These are phyloP conservation scores for Microtus ochrogaster DNA, from an alignment of 2,113 vertebrate species.

Conservation along the genomic window DNA sequence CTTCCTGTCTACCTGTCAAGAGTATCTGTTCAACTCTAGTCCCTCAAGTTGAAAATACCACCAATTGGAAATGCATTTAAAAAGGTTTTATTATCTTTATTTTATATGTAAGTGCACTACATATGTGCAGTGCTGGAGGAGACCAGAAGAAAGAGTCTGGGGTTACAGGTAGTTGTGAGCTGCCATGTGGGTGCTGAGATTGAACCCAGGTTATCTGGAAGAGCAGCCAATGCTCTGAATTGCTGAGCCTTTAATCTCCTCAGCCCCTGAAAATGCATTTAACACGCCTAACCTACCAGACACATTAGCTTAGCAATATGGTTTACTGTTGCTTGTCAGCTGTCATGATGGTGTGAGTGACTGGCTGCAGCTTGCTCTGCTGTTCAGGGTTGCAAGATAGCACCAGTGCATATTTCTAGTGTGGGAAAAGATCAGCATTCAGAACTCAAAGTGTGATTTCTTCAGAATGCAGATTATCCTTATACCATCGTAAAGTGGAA, in stretches of 20 bases:
- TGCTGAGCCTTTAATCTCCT: neutral
- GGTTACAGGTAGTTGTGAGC: neutral
- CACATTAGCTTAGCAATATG: neutral
- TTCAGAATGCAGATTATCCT: neutral
- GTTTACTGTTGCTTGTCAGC: neutral
- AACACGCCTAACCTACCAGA: neutral
- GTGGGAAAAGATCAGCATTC: neutral
- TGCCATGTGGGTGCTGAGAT: neutral
- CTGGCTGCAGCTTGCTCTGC: neutral
- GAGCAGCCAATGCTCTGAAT: neutral
- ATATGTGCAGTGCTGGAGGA: neutral
- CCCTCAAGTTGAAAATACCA: neutral
- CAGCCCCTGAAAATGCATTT: neutral
- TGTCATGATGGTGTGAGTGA: neutral
- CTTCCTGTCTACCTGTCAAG: neutral
- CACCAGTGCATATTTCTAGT: neutral
- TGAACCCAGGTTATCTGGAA: neutral
- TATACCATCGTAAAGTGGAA: neutral
- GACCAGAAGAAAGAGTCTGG: neutral
- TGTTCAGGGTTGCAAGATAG: neutral
- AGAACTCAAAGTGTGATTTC: neutral
- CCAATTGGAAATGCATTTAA: neutral
- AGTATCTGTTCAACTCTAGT: neutral
- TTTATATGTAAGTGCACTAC: neutral
- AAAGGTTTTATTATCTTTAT: neutral